Evolutionary conservation across 30 jellyfish, hydroid and myxozoan species (phyloP).

Genomic region (Nemopilema nomurai): DNA sequence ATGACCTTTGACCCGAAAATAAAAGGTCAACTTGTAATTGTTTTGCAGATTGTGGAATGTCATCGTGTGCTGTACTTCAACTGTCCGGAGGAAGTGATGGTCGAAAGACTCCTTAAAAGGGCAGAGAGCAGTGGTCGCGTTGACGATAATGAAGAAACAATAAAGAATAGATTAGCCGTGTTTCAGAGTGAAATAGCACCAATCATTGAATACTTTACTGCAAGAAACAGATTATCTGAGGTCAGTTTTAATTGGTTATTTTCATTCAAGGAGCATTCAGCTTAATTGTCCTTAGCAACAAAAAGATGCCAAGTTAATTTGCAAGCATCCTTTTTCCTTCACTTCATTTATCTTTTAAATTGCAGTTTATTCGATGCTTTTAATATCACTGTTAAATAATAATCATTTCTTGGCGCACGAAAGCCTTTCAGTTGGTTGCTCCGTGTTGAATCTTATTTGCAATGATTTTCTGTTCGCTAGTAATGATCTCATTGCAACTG

Average conservation of each 20-base stretch:
- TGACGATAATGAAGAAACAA: constrained; percentile 95
- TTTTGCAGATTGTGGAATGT: constrained; percentile 65
- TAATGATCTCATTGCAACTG: too few relatives aligned
- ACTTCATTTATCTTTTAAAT: too few relatives aligned
- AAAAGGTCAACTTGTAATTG: background rate
- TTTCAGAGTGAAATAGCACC: constrained; percentile 85
- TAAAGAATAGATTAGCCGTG: constrained; percentile 71
- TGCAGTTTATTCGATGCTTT: too few relatives aligned
- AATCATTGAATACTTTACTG: constrained; percentile 58
- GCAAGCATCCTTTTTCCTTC: too few relatives aligned
- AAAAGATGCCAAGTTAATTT: too few relatives aligned
- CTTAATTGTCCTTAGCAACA: too few relatives aligned
- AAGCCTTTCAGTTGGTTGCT: too few relatives aligned
- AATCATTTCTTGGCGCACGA: too few relatives aligned
- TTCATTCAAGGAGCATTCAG: too few relatives aligned
- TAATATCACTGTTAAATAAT: too few relatives aligned
- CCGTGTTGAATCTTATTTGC: too few relatives aligned
- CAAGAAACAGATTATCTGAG: constrained; percentile 62
- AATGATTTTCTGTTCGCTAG: too few relatives aligned
- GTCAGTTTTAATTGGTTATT: constrained; percentile 58
- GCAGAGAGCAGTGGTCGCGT: constrained; percentile 89
- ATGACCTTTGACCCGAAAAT: background rate
- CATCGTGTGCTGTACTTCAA: constrained; percentile 54
- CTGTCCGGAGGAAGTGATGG: constrained; percentile 65
- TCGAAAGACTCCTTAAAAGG: constrained; percentile 73